Conservation (phyloP, 2,888 invertebrate genomes). For the Galeopsomyia nigrocyanea region DNA sequence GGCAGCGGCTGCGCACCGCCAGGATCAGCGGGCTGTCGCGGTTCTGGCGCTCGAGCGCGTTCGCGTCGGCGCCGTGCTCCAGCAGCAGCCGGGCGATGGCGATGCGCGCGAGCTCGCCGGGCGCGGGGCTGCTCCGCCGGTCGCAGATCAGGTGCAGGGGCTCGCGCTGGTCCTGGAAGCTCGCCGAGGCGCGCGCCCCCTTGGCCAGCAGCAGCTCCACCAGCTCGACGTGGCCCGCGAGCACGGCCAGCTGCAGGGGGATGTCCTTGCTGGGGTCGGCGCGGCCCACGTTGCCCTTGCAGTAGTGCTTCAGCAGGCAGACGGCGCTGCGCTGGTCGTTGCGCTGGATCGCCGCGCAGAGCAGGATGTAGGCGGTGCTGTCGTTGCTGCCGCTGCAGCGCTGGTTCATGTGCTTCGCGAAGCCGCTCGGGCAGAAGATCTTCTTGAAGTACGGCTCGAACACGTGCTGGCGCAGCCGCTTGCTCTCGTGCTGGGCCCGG, state of each 20-base stretch:
- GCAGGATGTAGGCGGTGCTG: slow-evolving; percentile 30
- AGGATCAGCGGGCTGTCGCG: slow-evolving; percentile 28
- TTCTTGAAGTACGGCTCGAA: slow-evolving; percentile 31
- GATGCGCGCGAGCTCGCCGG: slow-evolving; percentile 20
- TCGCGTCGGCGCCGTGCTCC: slow-evolving; percentile 26
- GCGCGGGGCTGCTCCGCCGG: slow-evolving; percentile 2
- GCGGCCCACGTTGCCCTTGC: slow-evolving; percentile 21
- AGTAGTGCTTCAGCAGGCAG: slow-evolving; percentile 13
- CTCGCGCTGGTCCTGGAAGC: slow-evolving; percentile 26
- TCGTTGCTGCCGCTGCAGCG: slow-evolving; percentile 17
- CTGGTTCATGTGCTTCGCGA: slow-evolving; percentile 31
- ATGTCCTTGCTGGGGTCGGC: slow-evolving; percentile 35
- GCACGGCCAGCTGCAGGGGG: slow-evolving; percentile 29
- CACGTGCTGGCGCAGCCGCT: neutral
- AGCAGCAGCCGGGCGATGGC: slow-evolving; percentile 25
- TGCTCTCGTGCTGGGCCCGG: slow-evolving; percentile 10
- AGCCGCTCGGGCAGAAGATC: slow-evolving; percentile 20
- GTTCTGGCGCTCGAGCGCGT: slow-evolving; percentile 17
- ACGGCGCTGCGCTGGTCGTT: slow-evolving; percentile 26
- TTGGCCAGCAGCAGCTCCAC: slow-evolving; percentile 19
- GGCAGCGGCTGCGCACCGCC: slow-evolving; percentile 24
- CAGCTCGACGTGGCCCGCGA: slow-evolving; percentile 27
- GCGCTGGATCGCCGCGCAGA: slow-evolving; percentile 36
- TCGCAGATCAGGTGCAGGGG: slow-evolving; percentile 36
- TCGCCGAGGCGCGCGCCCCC: slow-evolving; percentile 22